Evolutionary conservation across 2,797 vertebrate genomes (phyloP).

Genomic region (Paramormyrops hopkinsi): DNA sequence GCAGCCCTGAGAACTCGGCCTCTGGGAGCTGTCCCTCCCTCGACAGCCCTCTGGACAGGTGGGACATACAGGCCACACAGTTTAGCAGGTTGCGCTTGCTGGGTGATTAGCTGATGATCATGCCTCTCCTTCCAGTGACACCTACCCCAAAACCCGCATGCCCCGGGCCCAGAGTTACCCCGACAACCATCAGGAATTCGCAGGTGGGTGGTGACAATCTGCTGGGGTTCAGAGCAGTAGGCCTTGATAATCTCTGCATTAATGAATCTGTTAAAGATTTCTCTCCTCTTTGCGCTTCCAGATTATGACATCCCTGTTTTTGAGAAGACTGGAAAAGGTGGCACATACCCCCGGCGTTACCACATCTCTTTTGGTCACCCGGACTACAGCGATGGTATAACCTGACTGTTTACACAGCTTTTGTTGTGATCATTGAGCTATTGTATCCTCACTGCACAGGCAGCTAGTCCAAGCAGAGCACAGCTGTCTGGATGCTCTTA

Average conservation of each 20-base stretch:
- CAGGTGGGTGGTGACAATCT: constrained; percentile 61
- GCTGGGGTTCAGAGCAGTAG: background rate
- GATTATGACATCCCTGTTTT: constrained; percentile 93
- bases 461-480: background rate
- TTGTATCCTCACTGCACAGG: background rate
- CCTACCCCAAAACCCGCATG: constrained; percentile 91
- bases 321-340: constrained; percentile 95
- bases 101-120: background rate
- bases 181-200: constrained; percentile 96
- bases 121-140: constrained; percentile 64
- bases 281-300: constrained; percentile 38
- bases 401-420: background rate
- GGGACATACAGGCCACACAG: constrained; percentile 30
- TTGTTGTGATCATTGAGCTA: background rate
- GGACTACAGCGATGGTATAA: constrained; percentile 37
- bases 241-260: background rate
- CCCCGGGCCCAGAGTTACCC: constrained; percentile 97
- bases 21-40: constrained; percentile 96
- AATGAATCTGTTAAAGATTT: background rate
- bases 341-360: constrained; percentile 91
- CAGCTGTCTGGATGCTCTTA: background rate
- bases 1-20: constrained; percentile 96
- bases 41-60: constrained; percentile 97
- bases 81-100: background rate
- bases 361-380: constrained; percentile 87